A percentile compares a stretch with the other conserved stretches of the same genome.
phyloP scores from a whole-genome alignment of 1,140 invertebrate genomes.

The Lepidurus packardi region DNA sequence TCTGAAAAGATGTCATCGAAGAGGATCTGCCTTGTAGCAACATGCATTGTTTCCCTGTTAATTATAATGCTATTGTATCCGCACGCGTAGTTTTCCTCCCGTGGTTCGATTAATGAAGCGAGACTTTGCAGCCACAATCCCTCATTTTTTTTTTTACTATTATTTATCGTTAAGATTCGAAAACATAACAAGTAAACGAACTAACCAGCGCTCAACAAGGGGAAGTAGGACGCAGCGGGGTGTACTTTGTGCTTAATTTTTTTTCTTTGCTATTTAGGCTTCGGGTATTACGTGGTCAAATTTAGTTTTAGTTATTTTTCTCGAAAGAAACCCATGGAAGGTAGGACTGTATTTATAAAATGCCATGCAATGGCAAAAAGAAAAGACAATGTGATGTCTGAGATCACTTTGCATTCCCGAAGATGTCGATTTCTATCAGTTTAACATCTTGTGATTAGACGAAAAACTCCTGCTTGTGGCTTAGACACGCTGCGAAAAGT shows the following conservation, averaged over 20 bases:
- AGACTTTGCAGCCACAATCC: background rate
- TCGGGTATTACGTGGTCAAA: background rate
- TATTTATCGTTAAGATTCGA: background rate
- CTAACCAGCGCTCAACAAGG: background rate
- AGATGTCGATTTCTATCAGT: background rate
- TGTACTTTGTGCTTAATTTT: background rate
- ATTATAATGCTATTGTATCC: slow-evolving; percentile 12
- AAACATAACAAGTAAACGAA: background rate
- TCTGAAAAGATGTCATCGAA: background rate
- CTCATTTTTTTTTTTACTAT: background rate
- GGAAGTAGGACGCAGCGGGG: background rate
- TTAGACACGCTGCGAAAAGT: background rate
- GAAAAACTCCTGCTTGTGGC: background rate
- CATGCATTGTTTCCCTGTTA: slow-evolving; percentile 19
- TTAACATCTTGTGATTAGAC: slow-evolving; percentile 7
- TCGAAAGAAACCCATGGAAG: background rate
- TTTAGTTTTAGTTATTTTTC: background rate
- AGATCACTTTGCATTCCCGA: background rate
- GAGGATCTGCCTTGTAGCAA: slow-evolving; percentile 18
- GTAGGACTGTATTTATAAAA: background rate
- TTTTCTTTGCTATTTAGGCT: background rate
- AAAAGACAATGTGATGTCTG: background rate
- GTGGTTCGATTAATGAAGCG: slow-evolving; percentile 19
- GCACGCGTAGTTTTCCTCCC: slow-evolving; percentile 14
- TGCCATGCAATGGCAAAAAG: background rate